A percentile compares a stretch with the other conserved stretches of the same genome.
phyloP scores from a whole-genome alignment of 1,140 invertebrate species.

The Zaprionus ghesquierei region DNA sequence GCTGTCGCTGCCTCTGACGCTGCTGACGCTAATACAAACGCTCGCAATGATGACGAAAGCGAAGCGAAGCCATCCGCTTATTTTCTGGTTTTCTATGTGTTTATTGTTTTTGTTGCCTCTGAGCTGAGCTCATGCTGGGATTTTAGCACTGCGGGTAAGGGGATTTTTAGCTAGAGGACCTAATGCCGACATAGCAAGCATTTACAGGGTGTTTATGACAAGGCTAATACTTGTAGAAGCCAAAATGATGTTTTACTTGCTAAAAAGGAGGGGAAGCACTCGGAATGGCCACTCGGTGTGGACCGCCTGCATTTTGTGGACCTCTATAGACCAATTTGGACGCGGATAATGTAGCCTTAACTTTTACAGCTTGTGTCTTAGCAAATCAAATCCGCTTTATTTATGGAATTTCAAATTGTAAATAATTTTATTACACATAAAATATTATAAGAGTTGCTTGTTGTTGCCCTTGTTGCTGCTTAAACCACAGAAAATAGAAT shows the following conservation, averaged over 20 bases:
- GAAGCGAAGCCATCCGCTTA: constrained; percentile 12
- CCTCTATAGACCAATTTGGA: not conserved
- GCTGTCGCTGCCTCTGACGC: constrained; percentile 8
- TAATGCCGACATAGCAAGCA: constrained; percentile 42
- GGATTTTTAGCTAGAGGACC: constrained; percentile 49
- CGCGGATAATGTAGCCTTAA: not conserved
- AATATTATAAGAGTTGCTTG: too few species aligned
- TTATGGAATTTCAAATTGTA: not conserved
- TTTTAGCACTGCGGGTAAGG: constrained; percentile 43
- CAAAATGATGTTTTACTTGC: constrained; percentile 28
- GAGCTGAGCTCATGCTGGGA: constrained; percentile 63
- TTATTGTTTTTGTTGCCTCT: constrained; percentile 28
- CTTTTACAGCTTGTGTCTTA: not conserved
- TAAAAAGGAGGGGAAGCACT: not conserved
- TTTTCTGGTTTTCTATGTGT: constrained; percentile 2
- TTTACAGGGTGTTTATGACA: constrained; percentile 70
- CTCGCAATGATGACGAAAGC: constrained; percentile 39
- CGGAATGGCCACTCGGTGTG: not conserved
- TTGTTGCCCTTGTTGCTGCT: not conserved
- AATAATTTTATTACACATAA: not conserved
- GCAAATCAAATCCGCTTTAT: not conserved
- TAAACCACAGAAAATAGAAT: not conserved
- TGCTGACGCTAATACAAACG: too few species aligned
- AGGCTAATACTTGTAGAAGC: constrained; percentile 35
- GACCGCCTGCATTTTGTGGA: not conserved